phyloP scores from a whole-genome alignment of 2,113 vertebrate species.

The Hemicordylus capensis region DNA sequence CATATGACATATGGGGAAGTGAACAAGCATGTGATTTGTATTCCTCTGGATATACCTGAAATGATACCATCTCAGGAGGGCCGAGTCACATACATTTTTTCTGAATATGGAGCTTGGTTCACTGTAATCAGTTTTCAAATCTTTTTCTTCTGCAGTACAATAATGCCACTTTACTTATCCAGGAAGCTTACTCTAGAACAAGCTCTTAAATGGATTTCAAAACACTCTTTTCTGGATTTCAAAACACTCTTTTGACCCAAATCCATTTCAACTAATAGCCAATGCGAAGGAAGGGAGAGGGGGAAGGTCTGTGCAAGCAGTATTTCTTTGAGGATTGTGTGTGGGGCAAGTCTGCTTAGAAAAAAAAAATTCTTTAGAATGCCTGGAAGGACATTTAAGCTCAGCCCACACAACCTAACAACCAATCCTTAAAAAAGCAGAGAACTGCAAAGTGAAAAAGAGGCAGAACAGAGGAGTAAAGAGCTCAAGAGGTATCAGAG shows the following conservation, averaged over 20 bases:
- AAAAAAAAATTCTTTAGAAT: neutral
- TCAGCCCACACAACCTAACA: neutral
- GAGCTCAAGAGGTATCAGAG: neutral
- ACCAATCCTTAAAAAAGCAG: slow-evolving; percentile 5
- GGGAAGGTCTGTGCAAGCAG: neutral
- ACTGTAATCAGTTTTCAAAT: neutral
- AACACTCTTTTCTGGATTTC: neutral
- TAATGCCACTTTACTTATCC: neutral
- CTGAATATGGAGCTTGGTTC: neutral
- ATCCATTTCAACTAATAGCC: neutral
- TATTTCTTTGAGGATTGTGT: neutral
- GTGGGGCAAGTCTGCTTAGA: neutral
- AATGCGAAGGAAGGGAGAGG: neutral
- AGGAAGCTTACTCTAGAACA: neutral
- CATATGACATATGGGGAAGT: too few relatives aligned
- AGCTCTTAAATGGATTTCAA: neutral
- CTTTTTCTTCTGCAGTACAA: neutral
- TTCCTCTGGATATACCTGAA: neutral
- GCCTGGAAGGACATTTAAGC: neutral
- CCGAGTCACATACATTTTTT: neutral
- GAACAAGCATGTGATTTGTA: neutral
- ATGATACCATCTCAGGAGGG: neutral
- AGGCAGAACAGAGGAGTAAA: neutral
- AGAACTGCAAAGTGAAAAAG: slow-evolving; percentile 2
- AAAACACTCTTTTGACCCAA: neutral